These are phyloP conservation scores for Cyclargus thomasi DNA, from an alignment of 1,140 invertebrate genomes.

Conservation along the genomic window DNA sequence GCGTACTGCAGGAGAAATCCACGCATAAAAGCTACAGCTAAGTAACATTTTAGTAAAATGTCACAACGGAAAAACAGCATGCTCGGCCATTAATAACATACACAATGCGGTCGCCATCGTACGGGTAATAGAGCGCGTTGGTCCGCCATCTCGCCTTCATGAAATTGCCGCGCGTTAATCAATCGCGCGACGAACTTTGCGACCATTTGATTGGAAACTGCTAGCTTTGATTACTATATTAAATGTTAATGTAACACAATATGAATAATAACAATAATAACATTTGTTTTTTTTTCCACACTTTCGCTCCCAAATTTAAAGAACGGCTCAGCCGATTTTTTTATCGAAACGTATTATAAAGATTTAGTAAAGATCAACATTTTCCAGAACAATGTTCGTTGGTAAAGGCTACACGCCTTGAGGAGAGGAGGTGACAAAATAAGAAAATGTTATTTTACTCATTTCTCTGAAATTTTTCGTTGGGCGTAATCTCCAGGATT, in stretches of 20 bases:
- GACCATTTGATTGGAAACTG: background rate
- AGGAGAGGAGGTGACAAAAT: conserved; percentile 31
- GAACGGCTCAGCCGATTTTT: no score
- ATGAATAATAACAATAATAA: no score
- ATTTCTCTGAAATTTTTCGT: conserved; percentile 41
- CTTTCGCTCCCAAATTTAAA: no score
- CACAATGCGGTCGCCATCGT: conserved; percentile 44
- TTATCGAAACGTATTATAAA: no score
- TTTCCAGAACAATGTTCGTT: no score
- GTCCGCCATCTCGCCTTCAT: conserved; percentile 46
- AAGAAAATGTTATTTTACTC: conserved; percentile 51
- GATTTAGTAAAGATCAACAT: no score
- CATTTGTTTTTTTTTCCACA: no score
- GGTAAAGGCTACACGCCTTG: no score
- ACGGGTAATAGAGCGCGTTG: conserved; percentile 45
- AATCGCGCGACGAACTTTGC: conserved; percentile 32
- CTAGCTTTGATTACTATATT: background rate
- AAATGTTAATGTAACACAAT: no score
- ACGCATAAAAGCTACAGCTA: no score
- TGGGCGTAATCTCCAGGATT: conserved; percentile 47
- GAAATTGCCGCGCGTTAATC: conserved; percentile 44
- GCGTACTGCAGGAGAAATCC: no score
- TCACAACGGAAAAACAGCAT: background rate
- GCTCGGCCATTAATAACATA: conserved; percentile 56
- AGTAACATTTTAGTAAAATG: background rate